These are phyloP conservation scores for Euglossa dilemma DNA, from an alignment of 1,140 invertebrate genomes.

Conservation along the genomic window DNA sequence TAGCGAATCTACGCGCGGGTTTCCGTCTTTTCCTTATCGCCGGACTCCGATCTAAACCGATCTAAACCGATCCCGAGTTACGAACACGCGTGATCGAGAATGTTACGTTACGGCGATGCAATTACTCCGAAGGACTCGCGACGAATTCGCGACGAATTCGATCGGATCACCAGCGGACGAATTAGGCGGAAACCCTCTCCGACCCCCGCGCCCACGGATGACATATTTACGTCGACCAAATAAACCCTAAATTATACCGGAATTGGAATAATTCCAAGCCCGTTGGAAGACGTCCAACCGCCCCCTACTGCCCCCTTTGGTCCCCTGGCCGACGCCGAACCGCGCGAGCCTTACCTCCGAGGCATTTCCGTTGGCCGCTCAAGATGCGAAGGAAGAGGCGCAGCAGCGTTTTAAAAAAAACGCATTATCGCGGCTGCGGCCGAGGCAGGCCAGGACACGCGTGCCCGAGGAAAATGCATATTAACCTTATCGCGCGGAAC, in stretches of 20 bases:
- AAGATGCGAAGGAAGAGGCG: slow-evolving; percentile 39
- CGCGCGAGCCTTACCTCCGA: slow-evolving; percentile 62
- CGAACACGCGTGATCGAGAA: too few species aligned
- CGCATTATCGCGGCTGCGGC: background rate
- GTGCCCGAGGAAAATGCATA: slow-evolving; percentile 17
- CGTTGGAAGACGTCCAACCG: slow-evolving; percentile 78
- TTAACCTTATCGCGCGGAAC: slow-evolving; percentile 1
- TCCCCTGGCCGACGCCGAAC: slow-evolving; percentile 32
- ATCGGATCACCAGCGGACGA: too few species aligned
- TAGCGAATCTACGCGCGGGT: background rate
- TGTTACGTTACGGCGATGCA: too few species aligned
- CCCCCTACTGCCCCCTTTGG: slow-evolving; percentile 50
- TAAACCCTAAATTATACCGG: slow-evolving; percentile 76
- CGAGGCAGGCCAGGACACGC: too few species aligned
- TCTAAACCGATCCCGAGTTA: too few species aligned
- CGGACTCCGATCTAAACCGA: slow-evolving; percentile 21
- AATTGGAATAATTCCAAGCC: slow-evolving; percentile 78
- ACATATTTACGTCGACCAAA: slow-evolving; percentile 71
- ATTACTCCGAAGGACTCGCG: too few species aligned
- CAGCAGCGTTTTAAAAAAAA: slow-evolving; percentile 30
- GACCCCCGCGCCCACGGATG: slow-evolving; percentile 15
- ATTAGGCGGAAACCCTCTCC: background rate
- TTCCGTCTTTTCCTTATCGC: slow-evolving; percentile 23
- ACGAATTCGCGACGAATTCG: too few species aligned
- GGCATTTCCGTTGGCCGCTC: slow-evolving; percentile 53